These are phyloP conservation scores for Ephestia elutella DNA, from an alignment of 1,140 invertebrate genomes.

Conservation along the genomic window DNA sequence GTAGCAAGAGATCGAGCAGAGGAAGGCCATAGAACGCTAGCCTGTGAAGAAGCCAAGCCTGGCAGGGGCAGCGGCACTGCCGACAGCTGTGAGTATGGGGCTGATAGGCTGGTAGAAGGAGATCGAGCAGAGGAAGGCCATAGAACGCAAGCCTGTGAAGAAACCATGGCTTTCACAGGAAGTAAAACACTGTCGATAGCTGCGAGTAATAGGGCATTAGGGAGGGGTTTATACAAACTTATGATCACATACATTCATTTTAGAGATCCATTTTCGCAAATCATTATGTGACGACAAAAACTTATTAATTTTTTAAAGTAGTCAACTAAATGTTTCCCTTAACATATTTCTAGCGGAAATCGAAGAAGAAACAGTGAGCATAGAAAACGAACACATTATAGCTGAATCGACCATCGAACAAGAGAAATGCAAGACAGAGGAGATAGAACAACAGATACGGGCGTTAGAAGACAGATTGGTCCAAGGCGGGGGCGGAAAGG, in stretches of 20 bases:
- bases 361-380: slow-evolving; percentile 57
- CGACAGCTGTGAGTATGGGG: no score
- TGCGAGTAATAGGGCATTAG: no score
- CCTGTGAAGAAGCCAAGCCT: no score
- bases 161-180: no score
- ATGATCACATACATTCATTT: no score
- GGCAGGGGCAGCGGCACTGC: no score
- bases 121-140: slow-evolving; percentile 58
- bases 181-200: no score
- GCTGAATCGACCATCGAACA: slow-evolving; percentile 75
- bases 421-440: slow-evolving; percentile 74
- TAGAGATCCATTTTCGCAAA: no score
- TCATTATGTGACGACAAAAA: no score
- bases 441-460: slow-evolving; percentile 64
- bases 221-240: no score
- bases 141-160: slow-evolving; percentile 25
- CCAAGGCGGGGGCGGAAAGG: slow-evolving; percentile 82
- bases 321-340: not conserved
- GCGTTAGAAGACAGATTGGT: slow-evolving; percentile 92
- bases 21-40: slow-evolving; percentile 24
- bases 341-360: slow-evolving; percentile 33
- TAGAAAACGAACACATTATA: slow-evolving; percentile 72
- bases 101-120: no score
- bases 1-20: slow-evolving; percentile 70
- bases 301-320: no score